Percentiles rank a stretch among this genome's conserved stretches.
Evolutionary conservation across 2,888 invertebrate species (phyloP).

Genomic region (Sussaba pulchella): DNA sequence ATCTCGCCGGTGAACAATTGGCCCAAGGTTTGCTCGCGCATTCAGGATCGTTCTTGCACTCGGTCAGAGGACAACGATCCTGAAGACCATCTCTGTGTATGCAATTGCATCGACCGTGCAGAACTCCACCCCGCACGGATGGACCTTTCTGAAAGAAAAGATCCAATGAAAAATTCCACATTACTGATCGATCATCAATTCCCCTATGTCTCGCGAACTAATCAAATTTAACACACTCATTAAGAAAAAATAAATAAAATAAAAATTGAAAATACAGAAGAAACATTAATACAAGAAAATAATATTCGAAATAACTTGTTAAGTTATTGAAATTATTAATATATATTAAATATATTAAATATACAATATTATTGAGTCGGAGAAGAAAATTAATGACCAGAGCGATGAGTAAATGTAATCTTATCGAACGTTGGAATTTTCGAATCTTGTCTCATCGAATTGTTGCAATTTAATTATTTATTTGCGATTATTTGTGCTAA

Average conservation of each 20-base stretch:
- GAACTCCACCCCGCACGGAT: conserved; percentile 86
- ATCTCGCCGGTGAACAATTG: conserved; percentile 86
- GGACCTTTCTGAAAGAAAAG: conserved; percentile 83
- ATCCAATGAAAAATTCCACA: neutral
- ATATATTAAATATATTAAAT: too few relatives aligned
- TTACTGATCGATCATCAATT: neutral
- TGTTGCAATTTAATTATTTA: too few relatives aligned
- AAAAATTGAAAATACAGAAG: too few relatives aligned
- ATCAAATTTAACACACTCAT: too few relatives aligned
- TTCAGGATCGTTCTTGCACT: conserved; percentile 84
- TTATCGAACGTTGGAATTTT: neutral
- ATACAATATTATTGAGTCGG: too few relatives aligned
- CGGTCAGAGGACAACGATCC: conserved; percentile 85
- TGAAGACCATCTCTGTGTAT: conserved; percentile 87
- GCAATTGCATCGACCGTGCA: conserved; percentile 87
- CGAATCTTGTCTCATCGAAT: neutral
- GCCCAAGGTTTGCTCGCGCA: conserved; percentile 86
- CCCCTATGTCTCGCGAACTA: too few relatives aligned
- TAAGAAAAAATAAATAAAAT: too few relatives aligned
- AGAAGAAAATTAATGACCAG: too few relatives aligned
- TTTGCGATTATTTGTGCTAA: neutral
- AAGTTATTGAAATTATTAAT: too few relatives aligned
- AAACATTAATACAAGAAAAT: too few relatives aligned
- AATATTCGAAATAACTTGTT: too few relatives aligned
- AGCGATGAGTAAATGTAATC: too few relatives aligned